These are phyloP conservation scores for Drosophila conformis DNA, from an alignment of 2,888 invertebrate genomes.

Conservation along the genomic window DNA sequence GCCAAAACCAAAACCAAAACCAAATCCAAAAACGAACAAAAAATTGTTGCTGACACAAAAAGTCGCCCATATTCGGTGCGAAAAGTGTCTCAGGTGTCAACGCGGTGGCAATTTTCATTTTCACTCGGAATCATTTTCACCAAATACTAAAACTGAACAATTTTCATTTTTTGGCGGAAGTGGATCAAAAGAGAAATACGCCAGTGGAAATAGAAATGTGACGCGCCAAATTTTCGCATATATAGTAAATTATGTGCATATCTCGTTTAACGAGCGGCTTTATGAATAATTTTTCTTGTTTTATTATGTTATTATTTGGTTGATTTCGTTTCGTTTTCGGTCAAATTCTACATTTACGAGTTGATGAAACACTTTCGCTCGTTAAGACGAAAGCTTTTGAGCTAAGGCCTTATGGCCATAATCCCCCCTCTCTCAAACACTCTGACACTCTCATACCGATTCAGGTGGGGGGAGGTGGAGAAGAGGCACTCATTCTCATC, in stretches of 20 bases:
- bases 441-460: neutral
- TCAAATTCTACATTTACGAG: constrained; percentile 60
- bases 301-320: constrained; percentile 34
- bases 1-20: neutral
- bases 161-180: constrained; percentile 71
- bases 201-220: constrained; percentile 29
- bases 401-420: neutral
- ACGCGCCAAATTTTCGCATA: constrained; percentile 38
- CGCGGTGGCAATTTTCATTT: constrained; percentile 51
- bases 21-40: neutral
- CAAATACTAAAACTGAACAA: constrained; percentile 16
- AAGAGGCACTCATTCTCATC: constrained; percentile 16
- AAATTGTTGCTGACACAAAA: constrained; percentile 6
- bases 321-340: constrained; percentile 70
- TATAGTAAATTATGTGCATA: constrained; percentile 69
- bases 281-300: constrained; percentile 15
- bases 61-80: constrained; percentile 21
- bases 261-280: constrained; percentile 53
- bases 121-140: constrained; percentile 62
- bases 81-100: constrained; percentile 33
- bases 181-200: constrained; percentile 69
- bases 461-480: neutral
- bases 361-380: constrained; percentile 75
- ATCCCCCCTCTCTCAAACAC: neutral
- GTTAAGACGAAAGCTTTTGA: constrained; percentile 58